A percentile compares a stretch with the other conserved stretches of the same genome.
phyloP scores from a whole-genome alignment of 2,113 vertebrate species.

The Microtus richardsoni region DNA sequence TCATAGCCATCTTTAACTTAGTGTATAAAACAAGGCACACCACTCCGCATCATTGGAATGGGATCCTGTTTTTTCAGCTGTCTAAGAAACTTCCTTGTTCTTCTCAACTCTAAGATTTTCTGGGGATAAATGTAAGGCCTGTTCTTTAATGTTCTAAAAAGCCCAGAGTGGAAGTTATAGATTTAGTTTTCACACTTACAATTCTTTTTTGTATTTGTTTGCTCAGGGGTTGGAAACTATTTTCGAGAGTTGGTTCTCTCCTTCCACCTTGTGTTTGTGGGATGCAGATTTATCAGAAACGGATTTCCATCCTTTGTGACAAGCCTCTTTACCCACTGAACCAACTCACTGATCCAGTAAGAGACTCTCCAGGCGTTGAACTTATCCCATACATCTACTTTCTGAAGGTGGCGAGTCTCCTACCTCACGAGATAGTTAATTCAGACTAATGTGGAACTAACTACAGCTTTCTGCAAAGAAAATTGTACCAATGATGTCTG shows the following conservation, averaged over 20 bases:
- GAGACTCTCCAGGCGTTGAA: background rate
- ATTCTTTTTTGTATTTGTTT: background rate
- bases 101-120: background rate
- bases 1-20: background rate
- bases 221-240: no score
- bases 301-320: background rate
- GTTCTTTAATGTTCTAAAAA: slow-evolving; percentile 2
- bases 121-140: background rate
- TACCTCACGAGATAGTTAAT: slow-evolving; percentile 1
- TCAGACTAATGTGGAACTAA: background rate
- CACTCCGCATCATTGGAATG: background rate
- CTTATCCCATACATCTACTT: background rate
- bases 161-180: background rate
- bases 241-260: background rate
- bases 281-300: background rate
- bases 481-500: slow-evolving; percentile 4
- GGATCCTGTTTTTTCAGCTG: background rate
- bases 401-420: background rate
- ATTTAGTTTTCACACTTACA: background rate
- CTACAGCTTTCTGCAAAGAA: no score
- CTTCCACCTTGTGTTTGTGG: background rate
- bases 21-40: background rate
- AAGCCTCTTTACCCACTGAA: background rate
- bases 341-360: background rate
- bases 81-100: background rate